phyloP scores from a whole-genome alignment of 2,888 invertebrate genomes.

The Strigamia crassipes region DNA sequence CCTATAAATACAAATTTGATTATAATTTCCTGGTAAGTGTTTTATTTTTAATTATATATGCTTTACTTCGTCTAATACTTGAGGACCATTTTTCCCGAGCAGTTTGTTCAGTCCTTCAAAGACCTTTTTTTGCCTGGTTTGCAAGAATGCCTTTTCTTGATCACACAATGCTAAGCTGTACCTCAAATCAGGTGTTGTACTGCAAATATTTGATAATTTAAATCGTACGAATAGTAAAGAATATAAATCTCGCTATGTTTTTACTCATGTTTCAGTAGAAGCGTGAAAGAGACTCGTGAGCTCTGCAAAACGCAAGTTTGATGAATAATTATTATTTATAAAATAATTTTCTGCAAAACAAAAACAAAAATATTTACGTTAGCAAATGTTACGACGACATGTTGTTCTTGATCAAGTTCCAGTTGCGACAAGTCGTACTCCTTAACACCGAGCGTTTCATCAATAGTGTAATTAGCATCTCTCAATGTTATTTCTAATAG shows the following conservation, averaged over 20 bases:
- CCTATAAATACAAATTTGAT: constrained; percentile 53
- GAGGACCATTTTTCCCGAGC: constrained; percentile 56
- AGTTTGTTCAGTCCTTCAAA: constrained; percentile 56
- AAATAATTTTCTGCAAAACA: background rate
- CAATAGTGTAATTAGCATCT: constrained; percentile 59
- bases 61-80: constrained; percentile 56
- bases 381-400: constrained; percentile 53
- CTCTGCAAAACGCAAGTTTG: background rate
- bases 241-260: background rate
- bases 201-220: constrained; percentile 53
- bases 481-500: constrained; percentile 58
- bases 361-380: background rate
- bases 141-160: constrained; percentile 58
- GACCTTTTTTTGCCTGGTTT: constrained; percentile 55
- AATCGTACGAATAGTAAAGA: background rate
- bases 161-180: constrained; percentile 60
- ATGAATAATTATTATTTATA: background rate
- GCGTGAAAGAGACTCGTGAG: background rate
- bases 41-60: background rate
- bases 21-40: background rate
- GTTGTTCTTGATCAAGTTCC: constrained; percentile 52
- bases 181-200: constrained; percentile 58
- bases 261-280: background rate
- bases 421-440: constrained; percentile 53
- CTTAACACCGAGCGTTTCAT: constrained; percentile 57